Evolutionary conservation across 2,888 invertebrate species (phyloP).

Genomic region (Tuta absoluta): DNA sequence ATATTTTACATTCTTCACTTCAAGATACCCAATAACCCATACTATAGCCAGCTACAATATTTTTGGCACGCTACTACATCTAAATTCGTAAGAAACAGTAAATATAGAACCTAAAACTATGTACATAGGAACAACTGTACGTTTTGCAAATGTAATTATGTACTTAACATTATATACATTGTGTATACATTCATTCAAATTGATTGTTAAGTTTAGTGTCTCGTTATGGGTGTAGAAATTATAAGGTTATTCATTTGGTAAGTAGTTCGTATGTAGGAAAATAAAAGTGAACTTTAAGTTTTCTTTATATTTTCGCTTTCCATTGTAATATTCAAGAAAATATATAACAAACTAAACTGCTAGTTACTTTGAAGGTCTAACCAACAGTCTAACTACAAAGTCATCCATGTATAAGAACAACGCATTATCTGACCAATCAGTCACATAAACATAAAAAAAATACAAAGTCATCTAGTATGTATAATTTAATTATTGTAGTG

Average conservation of each 20-base stretch:
- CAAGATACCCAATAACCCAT: conserved; percentile 50
- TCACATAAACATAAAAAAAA: no score
- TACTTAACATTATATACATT: conserved; percentile 27
- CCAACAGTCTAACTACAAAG: no score
- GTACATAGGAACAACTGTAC: conserved; percentile 68
- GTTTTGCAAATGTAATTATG: conserved; percentile 38
- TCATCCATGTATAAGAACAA: no score
- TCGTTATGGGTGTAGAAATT: neutral
- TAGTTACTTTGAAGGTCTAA: no score
- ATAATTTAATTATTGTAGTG: no score
- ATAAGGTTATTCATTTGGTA: conserved; percentile 6
- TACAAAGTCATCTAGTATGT: no score
- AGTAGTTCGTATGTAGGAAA: neutral
- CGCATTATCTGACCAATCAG: no score
- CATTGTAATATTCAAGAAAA: neutral
- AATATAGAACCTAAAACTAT: conserved; percentile 46
- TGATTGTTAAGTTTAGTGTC: conserved; percentile 9
- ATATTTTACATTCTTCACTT: conserved; percentile 26
- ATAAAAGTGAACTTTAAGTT: neutral
- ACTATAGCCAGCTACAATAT: conserved; percentile 55
- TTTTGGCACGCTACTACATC: conserved; percentile 70
- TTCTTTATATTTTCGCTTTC: neutral
- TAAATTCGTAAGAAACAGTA: conserved; percentile 54
- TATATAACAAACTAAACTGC: neutral
- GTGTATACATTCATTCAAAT: conserved; percentile 6